phyloP scores from a whole-genome alignment of 2,113 vertebrate genomes.

The Herpailurus yagouaroundi region DNA sequence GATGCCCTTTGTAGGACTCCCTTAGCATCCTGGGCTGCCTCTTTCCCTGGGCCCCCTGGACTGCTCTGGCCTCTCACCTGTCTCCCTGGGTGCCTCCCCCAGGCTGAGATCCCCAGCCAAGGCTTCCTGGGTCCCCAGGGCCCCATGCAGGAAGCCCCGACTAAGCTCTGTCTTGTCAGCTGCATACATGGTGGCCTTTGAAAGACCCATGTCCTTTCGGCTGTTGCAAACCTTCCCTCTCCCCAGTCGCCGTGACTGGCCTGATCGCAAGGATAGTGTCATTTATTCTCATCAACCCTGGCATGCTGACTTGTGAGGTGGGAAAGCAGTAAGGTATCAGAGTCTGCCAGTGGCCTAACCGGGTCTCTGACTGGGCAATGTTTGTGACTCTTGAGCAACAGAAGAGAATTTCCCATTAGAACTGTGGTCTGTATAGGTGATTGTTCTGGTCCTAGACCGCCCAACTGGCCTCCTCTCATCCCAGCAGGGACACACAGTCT shows the following conservation, averaged over 20 bases:
- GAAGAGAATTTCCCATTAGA: background rate
- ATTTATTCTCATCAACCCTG: background rate
- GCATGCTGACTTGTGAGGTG: background rate
- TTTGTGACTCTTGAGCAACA: background rate
- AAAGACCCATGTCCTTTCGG: background rate
- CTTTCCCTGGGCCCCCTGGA: background rate
- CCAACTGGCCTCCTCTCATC: background rate
- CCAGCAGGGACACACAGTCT: background rate
- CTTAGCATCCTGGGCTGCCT: background rate
- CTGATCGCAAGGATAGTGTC: background rate
- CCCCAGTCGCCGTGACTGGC: background rate
- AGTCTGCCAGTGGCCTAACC: background rate
- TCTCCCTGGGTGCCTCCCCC: background rate
- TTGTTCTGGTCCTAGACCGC: slow-evolving; percentile 43
- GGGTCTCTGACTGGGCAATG: background rate
- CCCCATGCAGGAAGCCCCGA: background rate
- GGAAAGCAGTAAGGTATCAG: background rate
- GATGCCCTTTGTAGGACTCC: background rate
- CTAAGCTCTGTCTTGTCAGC: too few relatives aligned
- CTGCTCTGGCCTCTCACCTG: background rate
- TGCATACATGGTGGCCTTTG: background rate
- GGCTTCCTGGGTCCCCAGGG: background rate
- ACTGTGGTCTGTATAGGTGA: background rate
- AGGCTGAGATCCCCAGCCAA: background rate
- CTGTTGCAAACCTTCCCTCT: background rate